Evolutionary conservation across 2,797 vertebrate genomes (phyloP).

Genomic region (Clarias platycephalus): DNA sequence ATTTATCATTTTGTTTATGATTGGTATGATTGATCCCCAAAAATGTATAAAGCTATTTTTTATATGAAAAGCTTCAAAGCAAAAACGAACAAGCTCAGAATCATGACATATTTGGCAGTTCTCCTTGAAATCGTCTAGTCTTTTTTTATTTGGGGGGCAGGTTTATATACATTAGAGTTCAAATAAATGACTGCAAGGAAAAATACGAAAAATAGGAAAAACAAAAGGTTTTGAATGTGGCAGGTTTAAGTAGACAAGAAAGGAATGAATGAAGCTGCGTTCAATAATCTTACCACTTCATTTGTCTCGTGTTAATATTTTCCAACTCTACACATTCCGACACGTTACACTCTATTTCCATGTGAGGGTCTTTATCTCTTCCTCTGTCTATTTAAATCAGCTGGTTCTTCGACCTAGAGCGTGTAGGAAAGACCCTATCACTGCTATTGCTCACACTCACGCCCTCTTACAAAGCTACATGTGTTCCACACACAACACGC

Average conservation of each 20-base stretch:
- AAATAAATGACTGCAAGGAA: conserved; percentile 1
- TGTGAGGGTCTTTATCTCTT: conserved; percentile 26
- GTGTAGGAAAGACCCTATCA: conserved; percentile 59
- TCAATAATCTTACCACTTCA: conserved; percentile 13
- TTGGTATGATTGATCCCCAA: no score
- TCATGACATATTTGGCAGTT: neutral
- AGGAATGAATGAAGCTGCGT: conserved; percentile 24
- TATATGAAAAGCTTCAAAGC: neutral
- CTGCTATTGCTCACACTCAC: neutral
- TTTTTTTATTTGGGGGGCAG: neutral
- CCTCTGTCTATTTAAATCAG: conserved; percentile 44
- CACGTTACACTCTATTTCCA: conserved; percentile 42
- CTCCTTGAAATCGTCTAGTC: neutral
- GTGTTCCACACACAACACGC: neutral
- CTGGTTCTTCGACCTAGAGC: conserved; percentile 9
- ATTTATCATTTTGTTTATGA: neutral
- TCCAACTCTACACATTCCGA: conserved; percentile 49
- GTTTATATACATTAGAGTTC: neutral
- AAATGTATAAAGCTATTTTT: neutral
- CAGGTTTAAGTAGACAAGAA: conserved; percentile 14
- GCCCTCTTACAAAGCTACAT: neutral
- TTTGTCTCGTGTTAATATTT: conserved; percentile 46
- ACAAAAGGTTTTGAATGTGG: neutral
- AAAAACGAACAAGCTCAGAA: neutral
- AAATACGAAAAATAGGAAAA: neutral